Evolutionary conservation across 2,113 vertebrate species (phyloP).

Genomic region (Psephotus haematonotus): DNA sequence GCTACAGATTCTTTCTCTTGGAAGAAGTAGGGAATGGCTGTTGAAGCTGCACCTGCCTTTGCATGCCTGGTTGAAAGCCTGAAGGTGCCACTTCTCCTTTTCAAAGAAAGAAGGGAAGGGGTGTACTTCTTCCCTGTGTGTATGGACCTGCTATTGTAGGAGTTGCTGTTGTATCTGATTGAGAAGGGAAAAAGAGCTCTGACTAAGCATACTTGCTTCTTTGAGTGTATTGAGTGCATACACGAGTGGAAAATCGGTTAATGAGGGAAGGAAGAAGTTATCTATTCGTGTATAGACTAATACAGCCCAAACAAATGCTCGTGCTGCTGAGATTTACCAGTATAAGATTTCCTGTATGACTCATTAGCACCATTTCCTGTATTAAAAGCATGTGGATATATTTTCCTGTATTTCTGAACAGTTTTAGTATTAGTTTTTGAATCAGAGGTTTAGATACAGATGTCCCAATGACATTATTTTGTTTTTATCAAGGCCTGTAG

Average conservation of each 20-base stretch:
- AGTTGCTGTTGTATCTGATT: not conserved
- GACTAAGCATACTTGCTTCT: not conserved
- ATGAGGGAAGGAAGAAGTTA: not conserved
- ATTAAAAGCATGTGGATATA: not conserved
- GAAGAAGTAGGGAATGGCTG: not conserved
- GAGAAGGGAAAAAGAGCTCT: not conserved
- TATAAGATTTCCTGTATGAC: not conserved
- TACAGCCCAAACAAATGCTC: not conserved
- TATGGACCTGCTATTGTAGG: not conserved
- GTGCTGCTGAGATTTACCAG: not conserved
- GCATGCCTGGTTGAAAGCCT: not conserved
- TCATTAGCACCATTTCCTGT: not conserved
- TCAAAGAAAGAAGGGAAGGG: not conserved
- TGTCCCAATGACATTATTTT: not conserved
- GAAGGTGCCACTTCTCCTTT: not conserved
- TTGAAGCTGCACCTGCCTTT: not conserved
- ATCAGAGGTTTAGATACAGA: not conserved
- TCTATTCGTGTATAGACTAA: not conserved
- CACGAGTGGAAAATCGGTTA: not conserved
- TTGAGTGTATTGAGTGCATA: not conserved
- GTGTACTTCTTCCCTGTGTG: not conserved
- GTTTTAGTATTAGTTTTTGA: not conserved
- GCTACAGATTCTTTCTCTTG: not conserved
- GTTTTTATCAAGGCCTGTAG: not conserved
- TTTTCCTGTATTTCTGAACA: not conserved